Evolutionary conservation across 1,140 invertebrate species (phyloP).

Genomic region (Brachionus asplanchnoidis): DNA sequence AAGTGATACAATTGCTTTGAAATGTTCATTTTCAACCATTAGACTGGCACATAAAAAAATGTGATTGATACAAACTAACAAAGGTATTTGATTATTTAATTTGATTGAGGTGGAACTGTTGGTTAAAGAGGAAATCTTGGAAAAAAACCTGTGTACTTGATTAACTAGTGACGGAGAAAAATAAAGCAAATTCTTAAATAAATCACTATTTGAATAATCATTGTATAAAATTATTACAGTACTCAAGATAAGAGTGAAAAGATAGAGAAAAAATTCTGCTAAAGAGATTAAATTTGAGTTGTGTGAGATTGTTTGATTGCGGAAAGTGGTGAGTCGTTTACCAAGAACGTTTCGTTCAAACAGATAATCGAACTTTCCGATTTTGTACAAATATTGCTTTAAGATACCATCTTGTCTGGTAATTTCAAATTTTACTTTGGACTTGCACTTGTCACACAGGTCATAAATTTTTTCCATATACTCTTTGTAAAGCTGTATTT

Average conservation of each 20-base stretch:
- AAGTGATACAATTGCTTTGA: background rate
- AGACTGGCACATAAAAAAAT: background rate
- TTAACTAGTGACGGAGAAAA: background rate
- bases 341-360: background rate
- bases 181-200: background rate
- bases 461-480: slow-evolving; percentile 38
- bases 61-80: background rate
- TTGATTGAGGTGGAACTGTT: background rate
- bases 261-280: background rate
- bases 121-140: background rate
- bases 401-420: slow-evolving; percentile 39
- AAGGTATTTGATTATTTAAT: background rate
- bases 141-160: background rate
- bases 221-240: background rate
- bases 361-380: slow-evolving; percentile 13
- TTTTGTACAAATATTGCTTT: slow-evolving; percentile 29
- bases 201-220: background rate
- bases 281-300: background rate
- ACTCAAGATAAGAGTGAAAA: background rate
- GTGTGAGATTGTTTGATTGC: background rate
- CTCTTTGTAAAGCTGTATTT: slow-evolving; percentile 34
- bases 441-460: slow-evolving; percentile 1
- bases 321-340: background rate
- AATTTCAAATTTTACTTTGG: slow-evolving; percentile 37
- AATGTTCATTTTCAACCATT: background rate